Conservation (phyloP, 2,888 invertebrate genomes). For the Zelleria hepariella region DNA sequence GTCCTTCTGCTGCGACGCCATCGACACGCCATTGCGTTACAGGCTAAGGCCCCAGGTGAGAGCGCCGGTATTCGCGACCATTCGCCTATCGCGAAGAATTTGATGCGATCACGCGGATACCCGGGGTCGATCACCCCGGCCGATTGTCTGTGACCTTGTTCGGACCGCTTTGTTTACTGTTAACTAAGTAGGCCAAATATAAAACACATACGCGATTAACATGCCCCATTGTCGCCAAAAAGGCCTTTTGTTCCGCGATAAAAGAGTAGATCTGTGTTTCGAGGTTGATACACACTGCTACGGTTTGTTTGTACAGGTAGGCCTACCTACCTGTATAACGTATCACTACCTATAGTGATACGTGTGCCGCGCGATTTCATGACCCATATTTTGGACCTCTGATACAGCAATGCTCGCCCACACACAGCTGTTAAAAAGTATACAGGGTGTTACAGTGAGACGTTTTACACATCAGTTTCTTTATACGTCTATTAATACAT, state of each 20-base stretch:
- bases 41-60: too few species aligned
- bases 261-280: conserved; percentile 1
- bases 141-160: conserved; percentile 56
- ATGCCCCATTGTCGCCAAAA: conserved; percentile 2
- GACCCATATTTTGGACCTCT: not conserved
- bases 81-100: conserved; percentile 19
- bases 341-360: not conserved
- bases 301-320: not conserved
- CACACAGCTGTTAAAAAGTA: not conserved
- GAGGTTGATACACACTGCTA: conserved; percentile 15
- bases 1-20: too few species aligned
- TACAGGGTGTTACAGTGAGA: not conserved
- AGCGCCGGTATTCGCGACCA: too few species aligned
- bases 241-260: conserved; percentile 1
- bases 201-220: conserved; percentile 5
- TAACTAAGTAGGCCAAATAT: conserved; percentile 44
- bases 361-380: not conserved
- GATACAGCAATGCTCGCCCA: not conserved
- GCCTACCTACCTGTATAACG: too few species aligned
- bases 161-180: conserved; percentile 36
- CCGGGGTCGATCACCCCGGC: conserved; percentile 57
- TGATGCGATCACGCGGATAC: conserved; percentile 49
- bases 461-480: too few species aligned
- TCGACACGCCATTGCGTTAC: too few species aligned
- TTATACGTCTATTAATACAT: too few species aligned